Base-by-base conservation (phyloP, 2,888 invertebrate genomes). In the Meandrusa payeni region DNA sequence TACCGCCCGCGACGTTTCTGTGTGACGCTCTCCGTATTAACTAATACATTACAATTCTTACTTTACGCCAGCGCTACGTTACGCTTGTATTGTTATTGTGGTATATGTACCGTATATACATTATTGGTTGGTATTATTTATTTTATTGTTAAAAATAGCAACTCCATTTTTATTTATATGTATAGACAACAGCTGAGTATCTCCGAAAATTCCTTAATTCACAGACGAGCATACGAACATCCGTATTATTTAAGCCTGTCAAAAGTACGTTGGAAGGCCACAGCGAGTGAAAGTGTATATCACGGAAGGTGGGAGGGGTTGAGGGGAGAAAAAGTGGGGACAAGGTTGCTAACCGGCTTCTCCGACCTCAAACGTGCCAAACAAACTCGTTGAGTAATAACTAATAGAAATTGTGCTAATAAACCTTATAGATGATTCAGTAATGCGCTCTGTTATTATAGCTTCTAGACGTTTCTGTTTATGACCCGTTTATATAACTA, bases 301-400 rank as follows among this genome's bases (percentile, higher is more conserved):
- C 57, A 62, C 61, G 61, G 63, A 64, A 55, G 66, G 46, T 42
- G 42, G 57, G 50, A 44, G 52, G 55, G 47, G 51, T 38, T 33
- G 40, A 29, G 38, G 22, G 44, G 46, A 50, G 48, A 37, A 44
- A 46, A 52, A 49, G 55, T 52, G 60, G 65, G 67, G 61, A 66
- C 85, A 83, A 85, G 85, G 85, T 78, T 85, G 81, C 76, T 69
- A 76, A 76, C 78, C 71, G 70, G 77, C 76, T 69, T 62, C 69
- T 67, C 70, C 61, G 64, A 69, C 72, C 70, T 63, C 64, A 76
- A 68, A 69, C 76, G 71, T 71, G 77, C 79, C 69, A 75, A 79
- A 78, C 76, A 73, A 61, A 71, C 75, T 57, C 57, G 69, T 83
- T 82, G 81, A 73, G 85, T 81, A 85, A 83, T 76, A 73, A 67